Base-by-base conservation (phyloP, 2,888 invertebrate genomes). In the Caenorhabditis macrosperma region DNA sequence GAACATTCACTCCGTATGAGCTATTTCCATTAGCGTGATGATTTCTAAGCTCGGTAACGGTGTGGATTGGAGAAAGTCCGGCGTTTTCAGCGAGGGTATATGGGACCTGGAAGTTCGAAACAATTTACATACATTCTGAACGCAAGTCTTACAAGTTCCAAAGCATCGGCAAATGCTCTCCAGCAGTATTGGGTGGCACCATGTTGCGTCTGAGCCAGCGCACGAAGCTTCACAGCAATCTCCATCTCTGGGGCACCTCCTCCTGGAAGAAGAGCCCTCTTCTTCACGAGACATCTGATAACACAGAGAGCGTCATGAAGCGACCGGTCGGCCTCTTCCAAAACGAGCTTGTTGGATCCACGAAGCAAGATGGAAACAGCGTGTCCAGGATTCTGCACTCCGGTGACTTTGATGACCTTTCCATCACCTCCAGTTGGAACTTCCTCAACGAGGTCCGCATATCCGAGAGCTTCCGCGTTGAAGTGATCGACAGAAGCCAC, bases 401-500 rank as follows among this genome's bases (percentile, higher is more conserved):
- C 96, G 0, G 95, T 95, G 10, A 94, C 94, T 93, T 96, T 96
- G 35, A 97, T 95, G 91, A 96, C 95, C 91, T 96, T 95, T 83
- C 91, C 91, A 44, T 94, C 95, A 71, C 94, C 94, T 69, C 96
- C 95, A 82, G 96, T 94, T 86, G 94, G 94, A 30, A 97, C 93
- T 92, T 98, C 97, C 91, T 99, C 97, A 2, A 95, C 96, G 59
- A 97, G 92, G 87, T 99, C 98, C 6, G 98, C 98, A 82, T 93
- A 93, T 9, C 95, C 95, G 30, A 99, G 93, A 91, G 95, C 95
- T 90, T 99, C 98, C 17, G 97, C 93, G 0, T 94, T 93, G 91
- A 99, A 99, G 91, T 99, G 99, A 92, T 99, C 99, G 81, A 98
- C 92, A n/a, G 97, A 97, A 5, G 99, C 99, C 87, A 99, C 96